Base-by-base conservation (phyloP, 2,888 invertebrate genomes). In the Dryomyza anilis region DNA sequence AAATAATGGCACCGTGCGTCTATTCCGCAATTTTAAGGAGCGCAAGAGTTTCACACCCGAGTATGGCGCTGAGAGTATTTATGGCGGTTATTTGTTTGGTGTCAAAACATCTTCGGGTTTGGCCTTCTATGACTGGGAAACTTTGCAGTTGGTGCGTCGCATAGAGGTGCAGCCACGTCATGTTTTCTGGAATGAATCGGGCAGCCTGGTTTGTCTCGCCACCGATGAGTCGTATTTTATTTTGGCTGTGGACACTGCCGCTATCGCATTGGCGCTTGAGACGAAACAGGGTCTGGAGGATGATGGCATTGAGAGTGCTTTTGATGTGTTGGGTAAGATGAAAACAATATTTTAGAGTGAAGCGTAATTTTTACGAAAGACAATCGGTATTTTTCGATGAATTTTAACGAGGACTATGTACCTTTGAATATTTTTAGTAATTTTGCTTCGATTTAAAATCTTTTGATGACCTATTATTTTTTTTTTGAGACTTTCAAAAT, bases 1-100 rank as follows among this genome's bases (percentile, higher is more conserved):
- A 83, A 93, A 92, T 64, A 92, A 92, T 52, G 94, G 93, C 58
- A 91, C 92, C 1, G 91, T 99, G 23, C 94, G 93, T 76, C 91
- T 99, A 45, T 99, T 96, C 85, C 97, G 98, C 79, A 98, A 98
- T 83, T 99, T 99, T 84, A 99, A 99, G 81, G 97, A 98, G 79
- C 91, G 93, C 79, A 96, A 95, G 81, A 91, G 91, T 67, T 95
- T 99, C 81, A 96, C 96, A 75, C 96, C 98, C 0, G 98, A 98
- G 78, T 95, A 94, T 83, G 96, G 98, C 0, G 96, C 95, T 21
- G 98, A 98, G 85, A 95, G 94, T 89, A 96, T 98, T 66, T 95
- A 92, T 78, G 97, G 96, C 27, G 97, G 97, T 1, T 90, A 88
- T 80, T 87, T 97, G 85, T 85, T 98, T 68, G 96, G 98, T 1